Base-by-base conservation (phyloP, 2,888 invertebrate genomes). In the Drosophila maculinotata region DNA sequence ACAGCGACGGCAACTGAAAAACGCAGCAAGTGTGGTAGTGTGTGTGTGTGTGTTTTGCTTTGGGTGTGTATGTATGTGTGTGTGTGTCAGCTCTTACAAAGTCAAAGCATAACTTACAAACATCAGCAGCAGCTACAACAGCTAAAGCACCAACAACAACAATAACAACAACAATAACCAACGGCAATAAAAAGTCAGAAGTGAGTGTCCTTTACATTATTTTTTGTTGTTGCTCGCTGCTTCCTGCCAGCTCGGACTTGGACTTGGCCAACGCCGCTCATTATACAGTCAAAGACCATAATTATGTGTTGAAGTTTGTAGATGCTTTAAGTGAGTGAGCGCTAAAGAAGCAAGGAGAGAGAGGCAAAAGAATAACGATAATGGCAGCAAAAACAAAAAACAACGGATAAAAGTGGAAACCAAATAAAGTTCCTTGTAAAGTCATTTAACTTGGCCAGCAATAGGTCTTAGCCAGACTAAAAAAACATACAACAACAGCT, bases 301-400 rank as follows among this genome's bases (percentile, higher is more conserved):
- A 85, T 85, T 85, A 85, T 87, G 87, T 85, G 87, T 76, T 83
- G 84, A 84, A 87, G 84, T 87, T 83, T 70, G 71, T 79, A 86
- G 81, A 80, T 79, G 75, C 60, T 83, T 84, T 65, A 79, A 76
- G 70, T 65, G 62, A 78, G 72, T 53, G 72, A 63, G 64, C 60
- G 59, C 28, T 39, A 47, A 47, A 26, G 42, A 30, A 62, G 36
- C 36, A 26, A 39, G 10, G 49, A 44, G 42, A 39, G 28, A 49
- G 39, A 44, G 45, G 51, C 33, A 53, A 28, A 35, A 35, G 39
- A 53, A 62, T 52, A 64, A 68, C 69, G 71, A 67, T 52, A 67
- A 72, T 62, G 56, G 41, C 51, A 14, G 51, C 39, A 47, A 26
- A 48, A 60, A 28, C 14, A 31, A 47, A 47, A 7, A 42, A 38